A percentile compares a stretch with the other conserved stretches of the same genome.
These are phyloP conservation scores for Uropsilus gracilis DNA, from an alignment of 2,113 vertebrate genomes.

Conservation along the genomic window DNA sequence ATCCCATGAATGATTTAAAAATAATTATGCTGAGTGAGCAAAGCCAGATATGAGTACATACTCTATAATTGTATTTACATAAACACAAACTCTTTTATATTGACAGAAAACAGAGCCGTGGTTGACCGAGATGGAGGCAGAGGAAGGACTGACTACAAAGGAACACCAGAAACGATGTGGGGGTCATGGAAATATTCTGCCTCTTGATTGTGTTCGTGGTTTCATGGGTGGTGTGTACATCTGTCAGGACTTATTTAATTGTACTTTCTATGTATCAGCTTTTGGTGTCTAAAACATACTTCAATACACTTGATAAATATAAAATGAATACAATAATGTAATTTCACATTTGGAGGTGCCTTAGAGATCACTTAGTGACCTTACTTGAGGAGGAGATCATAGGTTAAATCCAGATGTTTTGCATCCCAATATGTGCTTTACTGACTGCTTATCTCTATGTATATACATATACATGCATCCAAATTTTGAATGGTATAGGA, in stretches of 20 bases:
- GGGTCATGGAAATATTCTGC: not conserved
- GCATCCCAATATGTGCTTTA: not conserved
- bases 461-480: too few species aligned
- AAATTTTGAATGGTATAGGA: not conserved
- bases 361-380: not conserved
- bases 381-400: not conserved
- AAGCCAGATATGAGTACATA: not conserved
- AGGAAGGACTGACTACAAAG: not conserved
- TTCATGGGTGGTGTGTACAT: not conserved
- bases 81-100: not conserved
- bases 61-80: not conserved
- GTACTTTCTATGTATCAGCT: not conserved
- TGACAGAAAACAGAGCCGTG: not conserved
- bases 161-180: not conserved
- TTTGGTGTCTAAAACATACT: not conserved
- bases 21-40: not conserved
- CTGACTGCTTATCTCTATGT: not conserved
- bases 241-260: not conserved
- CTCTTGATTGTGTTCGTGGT: not conserved
- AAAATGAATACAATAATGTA: not conserved
- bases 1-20: not conserved
- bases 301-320: slow-evolving; percentile 11
- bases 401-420: not conserved
- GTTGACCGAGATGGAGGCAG: not conserved
- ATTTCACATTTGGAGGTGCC: not conserved